These are phyloP conservation scores for Tenthredo distinguenda DNA, from an alignment of 2,888 invertebrate genomes.

Conservation along the genomic window DNA sequence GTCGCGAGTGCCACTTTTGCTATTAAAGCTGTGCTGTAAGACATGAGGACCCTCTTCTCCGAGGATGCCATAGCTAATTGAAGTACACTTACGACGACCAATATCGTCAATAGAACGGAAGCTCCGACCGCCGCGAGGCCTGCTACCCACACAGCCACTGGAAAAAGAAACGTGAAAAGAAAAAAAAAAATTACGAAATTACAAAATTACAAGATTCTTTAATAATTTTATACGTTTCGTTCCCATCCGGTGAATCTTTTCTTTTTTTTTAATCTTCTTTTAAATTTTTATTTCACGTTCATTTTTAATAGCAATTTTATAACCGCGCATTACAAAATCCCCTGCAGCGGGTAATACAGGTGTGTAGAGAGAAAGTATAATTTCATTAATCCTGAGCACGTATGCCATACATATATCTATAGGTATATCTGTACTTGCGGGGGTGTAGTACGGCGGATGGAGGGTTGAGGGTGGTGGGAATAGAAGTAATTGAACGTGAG, in stretches of 20 bases:
- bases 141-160: conserved; percentile 91
- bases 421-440: not conserved
- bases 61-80: conserved; percentile 94
- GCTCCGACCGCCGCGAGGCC: conserved; percentile 90
- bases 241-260: not conserved
- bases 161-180: conserved; percentile 65
- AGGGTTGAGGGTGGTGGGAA: not conserved
- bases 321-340: no score
- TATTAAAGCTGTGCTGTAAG: conserved; percentile 88
- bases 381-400: conserved; percentile 13
- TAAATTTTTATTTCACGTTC: no score
- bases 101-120: conserved; percentile 86
- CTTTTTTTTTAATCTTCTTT: not conserved
- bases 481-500: not conserved
- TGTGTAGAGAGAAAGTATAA: not conserved
- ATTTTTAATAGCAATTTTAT: no score
- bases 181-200: not conserved
- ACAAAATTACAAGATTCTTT: not conserved
- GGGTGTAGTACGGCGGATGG: not conserved
- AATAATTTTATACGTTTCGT: no score
- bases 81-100: conserved; percentile 89
- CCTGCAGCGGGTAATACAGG: no score
- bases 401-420: not conserved
- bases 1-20: conserved; percentile 89
- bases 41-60: conserved; percentile 88